Percentiles rank a stretch among this genome's conserved stretches.
Evolutionary conservation across 2,797 vertebrate genomes (phyloP).

Genomic region (Todus mexicanus): DNA sequence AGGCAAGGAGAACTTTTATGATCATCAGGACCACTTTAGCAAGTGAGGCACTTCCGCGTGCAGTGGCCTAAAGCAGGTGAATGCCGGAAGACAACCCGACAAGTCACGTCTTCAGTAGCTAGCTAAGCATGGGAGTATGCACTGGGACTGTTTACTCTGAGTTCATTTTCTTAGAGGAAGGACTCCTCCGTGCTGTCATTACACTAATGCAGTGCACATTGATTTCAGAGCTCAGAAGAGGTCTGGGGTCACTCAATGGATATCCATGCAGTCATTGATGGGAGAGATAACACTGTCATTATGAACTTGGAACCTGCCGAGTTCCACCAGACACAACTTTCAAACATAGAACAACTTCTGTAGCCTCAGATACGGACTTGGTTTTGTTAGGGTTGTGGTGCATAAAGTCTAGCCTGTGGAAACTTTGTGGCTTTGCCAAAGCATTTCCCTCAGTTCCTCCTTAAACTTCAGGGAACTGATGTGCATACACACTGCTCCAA

Average conservation of each 20-base stretch:
- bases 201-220: background rate
- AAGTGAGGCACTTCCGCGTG: background rate
- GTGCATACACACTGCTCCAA: background rate
- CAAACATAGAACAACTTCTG: background rate
- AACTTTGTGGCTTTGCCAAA: background rate
- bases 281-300: background rate
- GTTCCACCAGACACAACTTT: background rate
- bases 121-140: background rate
- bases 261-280: background rate
- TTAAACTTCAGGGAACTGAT: constrained; percentile 5
- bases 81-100: background rate
- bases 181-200: background rate
- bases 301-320: background rate
- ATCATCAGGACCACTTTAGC: background rate
- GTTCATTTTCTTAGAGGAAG: background rate
- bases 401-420: background rate
- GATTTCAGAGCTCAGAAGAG: background rate
- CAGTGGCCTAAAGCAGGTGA: background rate
- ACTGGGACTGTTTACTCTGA: background rate
- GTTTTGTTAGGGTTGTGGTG: background rate
- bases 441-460: background rate
- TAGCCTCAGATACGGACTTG: background rate
- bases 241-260: background rate
- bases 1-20: background rate
- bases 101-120: background rate